These are phyloP conservation scores for Lepilemur ruficaudatus DNA, from an alignment of 2,797 vertebrate genomes.

Conservation along the genomic window DNA sequence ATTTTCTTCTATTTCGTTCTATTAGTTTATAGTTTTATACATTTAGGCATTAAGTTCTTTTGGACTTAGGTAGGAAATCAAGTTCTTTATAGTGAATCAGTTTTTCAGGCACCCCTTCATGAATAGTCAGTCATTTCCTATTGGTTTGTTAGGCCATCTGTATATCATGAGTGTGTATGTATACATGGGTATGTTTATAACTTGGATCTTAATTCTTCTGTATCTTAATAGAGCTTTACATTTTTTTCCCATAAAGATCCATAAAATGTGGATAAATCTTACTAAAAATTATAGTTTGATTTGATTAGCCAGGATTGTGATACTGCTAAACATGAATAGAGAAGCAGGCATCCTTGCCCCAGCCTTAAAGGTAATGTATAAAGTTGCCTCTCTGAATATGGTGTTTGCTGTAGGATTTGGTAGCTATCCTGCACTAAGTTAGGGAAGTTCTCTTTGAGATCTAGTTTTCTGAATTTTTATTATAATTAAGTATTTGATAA, in stretches of 20 bases:
- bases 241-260: neutral
- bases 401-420: neutral
- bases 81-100: neutral
- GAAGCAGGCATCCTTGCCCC: neutral
- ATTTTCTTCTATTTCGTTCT: neutral
- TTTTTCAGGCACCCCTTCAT: neutral
- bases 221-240: neutral
- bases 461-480: neutral
- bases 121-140: neutral
- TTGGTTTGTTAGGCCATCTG: neutral
- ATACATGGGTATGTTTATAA: too few relatives aligned
- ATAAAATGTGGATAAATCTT: neutral
- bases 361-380: neutral
- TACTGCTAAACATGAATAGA: neutral
- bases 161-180: neutral
- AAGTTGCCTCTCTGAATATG: neutral
- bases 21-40: neutral
- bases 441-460: neutral
- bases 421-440: neutral
- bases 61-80: neutral
- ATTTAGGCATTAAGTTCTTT: neutral
- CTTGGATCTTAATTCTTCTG: neutral
- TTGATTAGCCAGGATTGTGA: neutral
- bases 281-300: neutral
- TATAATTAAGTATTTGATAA: neutral